phyloP scores from a whole-genome alignment of 2,888 invertebrate species.

The Heliconius ismenius region DNA sequence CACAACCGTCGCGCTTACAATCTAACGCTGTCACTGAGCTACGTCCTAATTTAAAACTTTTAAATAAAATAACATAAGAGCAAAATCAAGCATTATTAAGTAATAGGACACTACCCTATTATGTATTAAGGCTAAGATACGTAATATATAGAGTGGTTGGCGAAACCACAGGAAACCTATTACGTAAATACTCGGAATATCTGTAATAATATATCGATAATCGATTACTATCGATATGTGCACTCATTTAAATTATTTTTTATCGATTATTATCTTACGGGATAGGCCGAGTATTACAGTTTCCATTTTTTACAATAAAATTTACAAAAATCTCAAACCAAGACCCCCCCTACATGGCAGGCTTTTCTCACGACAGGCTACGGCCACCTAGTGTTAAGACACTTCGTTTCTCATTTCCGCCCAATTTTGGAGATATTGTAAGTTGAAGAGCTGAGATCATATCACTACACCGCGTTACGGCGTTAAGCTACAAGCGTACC shows the following conservation, averaged over 20 bases:
- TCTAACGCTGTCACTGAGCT: too few species aligned
- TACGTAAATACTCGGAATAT: constrained; percentile 7
- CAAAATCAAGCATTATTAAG: neutral
- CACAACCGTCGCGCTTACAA: too few species aligned
- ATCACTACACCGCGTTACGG: neutral
- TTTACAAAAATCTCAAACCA: too few species aligned
- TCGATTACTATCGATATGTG: neutral
- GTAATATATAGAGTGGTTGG: neutral
- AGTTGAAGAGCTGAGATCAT: neutral
- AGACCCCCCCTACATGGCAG: too few species aligned
- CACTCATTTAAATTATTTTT: neutral
- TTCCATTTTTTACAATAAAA: neutral
- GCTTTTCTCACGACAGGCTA: too few species aligned
- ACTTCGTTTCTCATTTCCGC: too few species aligned
- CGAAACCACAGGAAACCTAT: constrained; percentile 8
- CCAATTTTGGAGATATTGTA: neutral
- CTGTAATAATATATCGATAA: constrained; percentile 14
- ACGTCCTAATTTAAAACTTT: too few species aligned
- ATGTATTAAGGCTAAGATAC: neutral
- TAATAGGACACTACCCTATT: neutral
- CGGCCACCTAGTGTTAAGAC: too few species aligned
- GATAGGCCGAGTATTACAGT: neutral
- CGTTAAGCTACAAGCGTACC: neutral
- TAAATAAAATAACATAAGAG: too few species aligned
- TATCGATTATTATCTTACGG: neutral